Evolutionary conservation across 2,113 vertebrate genomes (phyloP).

Genomic region (Esox niger): DNA sequence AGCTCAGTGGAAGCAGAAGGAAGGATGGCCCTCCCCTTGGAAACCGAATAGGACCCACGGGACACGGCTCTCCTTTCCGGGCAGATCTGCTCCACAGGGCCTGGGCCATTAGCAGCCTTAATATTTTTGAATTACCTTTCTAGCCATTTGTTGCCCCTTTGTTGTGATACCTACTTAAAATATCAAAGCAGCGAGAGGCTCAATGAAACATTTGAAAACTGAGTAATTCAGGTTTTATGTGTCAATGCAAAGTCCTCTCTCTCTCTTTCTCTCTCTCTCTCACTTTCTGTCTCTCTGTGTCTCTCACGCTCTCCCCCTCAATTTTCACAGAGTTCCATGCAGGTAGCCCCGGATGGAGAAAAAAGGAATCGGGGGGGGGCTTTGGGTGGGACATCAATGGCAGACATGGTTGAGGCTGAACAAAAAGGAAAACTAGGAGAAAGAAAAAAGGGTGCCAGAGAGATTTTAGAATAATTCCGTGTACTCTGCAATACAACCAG

Average conservation of each 20-base stretch:
- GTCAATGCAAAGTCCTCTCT: conserved; percentile 75
- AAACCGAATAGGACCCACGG: conserved; percentile 84
- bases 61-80: conserved; percentile 72
- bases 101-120: conserved; percentile 70
- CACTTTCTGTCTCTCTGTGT: conserved; percentile 23
- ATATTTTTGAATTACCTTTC: conserved; percentile 74
- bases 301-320: conserved; percentile 27
- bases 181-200: conserved; percentile 85
- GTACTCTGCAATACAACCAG: background rate
- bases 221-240: conserved; percentile 87
- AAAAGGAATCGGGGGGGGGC: conserved; percentile 72
- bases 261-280: conserved; percentile 50
- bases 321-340: conserved; percentile 57
- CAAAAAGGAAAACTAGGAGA: conserved; percentile 78
- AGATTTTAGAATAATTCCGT: background rate
- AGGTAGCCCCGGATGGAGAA: conserved; percentile 75
- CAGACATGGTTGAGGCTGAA: conserved; percentile 70
- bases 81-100: conserved; percentile 66
- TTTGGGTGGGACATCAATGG: conserved; percentile 78
- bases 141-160: conserved; percentile 78
- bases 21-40: conserved; percentile 68
- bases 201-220: conserved; percentile 90
- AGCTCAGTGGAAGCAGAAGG: conserved; percentile 60
- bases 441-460: conserved; percentile 70
- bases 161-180: conserved; percentile 88